phyloP scores from a whole-genome alignment of 1,140 invertebrate species.

The Colletes latitarsis region DNA sequence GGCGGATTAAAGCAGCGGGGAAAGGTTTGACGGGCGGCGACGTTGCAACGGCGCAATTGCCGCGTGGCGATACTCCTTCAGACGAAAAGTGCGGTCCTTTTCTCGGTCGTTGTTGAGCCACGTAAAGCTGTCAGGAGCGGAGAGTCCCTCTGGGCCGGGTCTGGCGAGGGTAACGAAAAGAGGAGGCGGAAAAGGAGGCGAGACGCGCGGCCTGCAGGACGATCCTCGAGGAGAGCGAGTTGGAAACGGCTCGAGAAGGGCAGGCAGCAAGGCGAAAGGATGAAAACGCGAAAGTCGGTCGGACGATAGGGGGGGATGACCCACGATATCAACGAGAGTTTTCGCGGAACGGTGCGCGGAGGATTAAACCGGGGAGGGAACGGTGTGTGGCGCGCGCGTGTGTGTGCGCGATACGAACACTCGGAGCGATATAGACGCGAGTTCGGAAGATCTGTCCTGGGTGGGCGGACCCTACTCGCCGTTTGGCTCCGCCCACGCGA shows the following conservation, averaged over 20 bases:
- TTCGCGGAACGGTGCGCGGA: slow-evolving; percentile 26
- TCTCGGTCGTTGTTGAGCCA: slow-evolving; percentile 77
- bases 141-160: slow-evolving; percentile 19
- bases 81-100: slow-evolving; percentile 79
- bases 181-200: neutral
- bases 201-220: slow-evolving; percentile 18
- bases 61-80: slow-evolving; percentile 74
- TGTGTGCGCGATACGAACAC: neutral
- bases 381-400: too few relatives aligned
- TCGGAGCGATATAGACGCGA: neutral
- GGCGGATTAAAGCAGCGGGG: neutral
- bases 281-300: neutral
- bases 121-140: slow-evolving; percentile 42
- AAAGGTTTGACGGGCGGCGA: slow-evolving; percentile 35
- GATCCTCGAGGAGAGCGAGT: slow-evolving; percentile 55
- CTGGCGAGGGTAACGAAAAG: neutral
- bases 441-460: neutral
- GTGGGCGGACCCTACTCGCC: neutral
- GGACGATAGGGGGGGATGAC: neutral
- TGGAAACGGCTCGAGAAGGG: neutral
- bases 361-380: slow-evolving; percentile 9
- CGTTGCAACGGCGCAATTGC: slow-evolving; percentile 44
- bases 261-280: neutral
- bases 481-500: too few relatives aligned
- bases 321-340: neutral